Evolutionary conservation across 2,888 invertebrate genomes (phyloP), one percentile per base, ranked within the genome.

Genomic region (Hymenopus coronatus): DNA sequence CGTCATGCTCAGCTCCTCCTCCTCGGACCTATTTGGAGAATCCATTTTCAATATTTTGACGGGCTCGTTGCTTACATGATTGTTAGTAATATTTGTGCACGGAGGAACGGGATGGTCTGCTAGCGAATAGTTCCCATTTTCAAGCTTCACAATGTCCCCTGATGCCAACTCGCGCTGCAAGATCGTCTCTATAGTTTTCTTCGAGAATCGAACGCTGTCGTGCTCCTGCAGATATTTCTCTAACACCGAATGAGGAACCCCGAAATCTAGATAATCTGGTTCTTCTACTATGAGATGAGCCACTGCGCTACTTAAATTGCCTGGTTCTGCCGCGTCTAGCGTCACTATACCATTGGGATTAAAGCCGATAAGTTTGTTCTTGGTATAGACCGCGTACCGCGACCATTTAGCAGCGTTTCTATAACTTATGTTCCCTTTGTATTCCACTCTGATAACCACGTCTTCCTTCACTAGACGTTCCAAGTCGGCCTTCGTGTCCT

Each of bases 351-450:
- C 40, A 87, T 70, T 88, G 20, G 91, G 91, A 14, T 90, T 46
- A 83, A 82, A 83, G 28, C 30, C 90, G 88, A 90, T 89, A 86
- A 88, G 86, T 82, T 91, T 90, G 85, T 91, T 91, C 86, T 91
- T 91, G 82, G 91, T 91, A 83, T 91, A 89, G 89, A 92, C 91
- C 90, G 90, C 83, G 91, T 88, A 91, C 70, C 90, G 93, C 92
- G 93, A 95, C 95, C 95, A 96, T 94, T 96, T 97, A 88, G 96
- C 96, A 86, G 97, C 96, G 94, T 97, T 97, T 91, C 97, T 95
- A 93, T 97, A 97, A 94, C 97, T 97, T 91, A 96, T 96, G 93
- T 96, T 97, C 92, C 97, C 97, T 94, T 97, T 98, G 93, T 97
- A 97, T 92, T 97, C 97, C 54, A 97, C 97, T 94, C 97, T 97